Evolutionary conservation across 2,797 vertebrate species (phyloP), one percentile per base, ranked within the genome.

Genomic region (Artibeus jamaicensis): DNA sequence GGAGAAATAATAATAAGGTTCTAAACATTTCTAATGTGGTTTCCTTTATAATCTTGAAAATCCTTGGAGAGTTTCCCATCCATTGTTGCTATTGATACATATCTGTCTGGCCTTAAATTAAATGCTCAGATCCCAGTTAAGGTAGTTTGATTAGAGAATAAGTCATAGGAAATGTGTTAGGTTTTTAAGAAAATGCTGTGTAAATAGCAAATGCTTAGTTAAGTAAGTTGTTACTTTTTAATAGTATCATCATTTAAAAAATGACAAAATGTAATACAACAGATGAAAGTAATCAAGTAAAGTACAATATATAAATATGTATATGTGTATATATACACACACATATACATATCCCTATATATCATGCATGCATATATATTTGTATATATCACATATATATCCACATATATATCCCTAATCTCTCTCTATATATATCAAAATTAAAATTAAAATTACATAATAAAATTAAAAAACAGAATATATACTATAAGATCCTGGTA

Each of bases 31-130:
- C 34, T 46, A 73, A 4, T 29, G 12, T 62, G 85, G 37, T 34
- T 19, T 91, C 34, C 37, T 93, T 93, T 57, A 67, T 78, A 12
- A 78, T 73, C 39, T 77, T 88, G n/a, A 87, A 86, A 97, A 65
- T 84, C 8, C 34, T 70, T 90, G 44, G 82, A 89, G 34, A 65
- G 19, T 62, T 93, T 96, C 62, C 78, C n/a, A 88, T 57, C 7
- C 14, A 32, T 57, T 93, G 46, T 93, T 88, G 14, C 34, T 70
- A 70, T 55, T 48, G 22, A 70, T 65, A 8, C 73, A 55, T 65
- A 1, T 79, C 44, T 93, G 4, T 18, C 71, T 85, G 6, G 3
- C 12, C 46, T 76, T 89, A 77, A 93, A 50, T 67, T 57, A 89
- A 78, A 53, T 62, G 10, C 85, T 74, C 57, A 90, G 24, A 84